These are phyloP conservation scores for Drosophila pseudoananassae DNA, from an alignment of 1,140 invertebrate genomes.

Conservation along the genomic window DNA sequence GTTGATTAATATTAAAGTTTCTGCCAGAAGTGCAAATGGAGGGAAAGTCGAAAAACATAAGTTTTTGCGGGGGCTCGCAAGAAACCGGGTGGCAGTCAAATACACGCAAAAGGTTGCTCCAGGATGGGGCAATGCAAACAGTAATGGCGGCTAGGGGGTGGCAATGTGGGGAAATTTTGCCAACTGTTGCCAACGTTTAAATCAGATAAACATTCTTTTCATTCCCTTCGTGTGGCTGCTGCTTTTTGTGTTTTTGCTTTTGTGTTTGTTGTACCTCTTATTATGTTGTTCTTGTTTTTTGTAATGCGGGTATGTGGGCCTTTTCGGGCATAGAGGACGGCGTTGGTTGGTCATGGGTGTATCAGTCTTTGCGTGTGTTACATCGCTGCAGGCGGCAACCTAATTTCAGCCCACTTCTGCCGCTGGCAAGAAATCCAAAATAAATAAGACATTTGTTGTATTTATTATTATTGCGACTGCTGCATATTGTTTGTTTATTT, in stretches of 20 bases:
- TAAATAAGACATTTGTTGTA: conserved; percentile 70
- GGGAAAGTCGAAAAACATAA: conserved; percentile 58
- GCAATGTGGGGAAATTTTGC: conserved; percentile 31
- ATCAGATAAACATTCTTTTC: conserved; percentile 73
- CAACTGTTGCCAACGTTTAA: conserved; percentile 74
- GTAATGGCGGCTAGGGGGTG: neutral
- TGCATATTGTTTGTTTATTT: conserved; percentile 17
- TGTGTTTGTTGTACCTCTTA: conserved; percentile 39
- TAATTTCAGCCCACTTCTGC: conserved; percentile 61
- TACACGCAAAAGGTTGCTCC: conserved; percentile 66
- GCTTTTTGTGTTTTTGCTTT: conserved; percentile 22
- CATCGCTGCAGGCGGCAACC: conserved; percentile 78
- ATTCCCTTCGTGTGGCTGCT: conserved; percentile 42
- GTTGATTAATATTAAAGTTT: conserved; percentile 81
- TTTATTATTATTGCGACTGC: conserved; percentile 32
- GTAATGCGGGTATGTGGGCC: conserved; percentile 20
- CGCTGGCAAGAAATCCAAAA: conserved; percentile 50
- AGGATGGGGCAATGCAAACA: conserved; percentile 1
- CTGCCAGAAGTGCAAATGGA: conserved; percentile 72
- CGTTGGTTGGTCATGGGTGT: conserved; percentile 10
- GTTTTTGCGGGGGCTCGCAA: conserved; percentile 39
- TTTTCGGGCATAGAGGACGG: neutral
- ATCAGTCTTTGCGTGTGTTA: conserved; percentile 63
- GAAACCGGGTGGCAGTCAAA: conserved; percentile 15
- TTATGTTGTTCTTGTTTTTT: conserved; percentile 49